Evolutionary conservation across 1,140 invertebrate genomes (phyloP).

Genomic region (Rhyzopertha dominica): DNA sequence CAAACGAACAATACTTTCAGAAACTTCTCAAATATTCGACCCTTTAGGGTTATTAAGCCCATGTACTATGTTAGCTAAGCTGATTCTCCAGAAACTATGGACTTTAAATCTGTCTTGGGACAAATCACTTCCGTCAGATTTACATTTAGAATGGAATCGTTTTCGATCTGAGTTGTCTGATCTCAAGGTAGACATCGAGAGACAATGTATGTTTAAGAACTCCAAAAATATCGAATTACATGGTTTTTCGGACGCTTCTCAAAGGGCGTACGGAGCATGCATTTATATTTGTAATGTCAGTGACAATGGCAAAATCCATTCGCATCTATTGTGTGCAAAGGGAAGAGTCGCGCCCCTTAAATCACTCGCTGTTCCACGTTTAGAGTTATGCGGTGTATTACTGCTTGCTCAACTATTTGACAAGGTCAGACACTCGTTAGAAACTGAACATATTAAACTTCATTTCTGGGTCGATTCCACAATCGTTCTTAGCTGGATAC

Average conservation of each 20-base stretch:
- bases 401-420: constrained; percentile 30
- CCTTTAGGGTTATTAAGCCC: constrained; percentile 12
- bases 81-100: constrained; percentile 14
- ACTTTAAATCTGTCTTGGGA: constrained; percentile 10
- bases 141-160: constrained; percentile 2
- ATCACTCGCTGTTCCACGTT: constrained; percentile 26
- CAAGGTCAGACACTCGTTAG: constrained; percentile 8
- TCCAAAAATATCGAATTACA: constrained; percentile 19
- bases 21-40: constrained; percentile 15
- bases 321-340: constrained; percentile 31
- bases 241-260: constrained; percentile 43
- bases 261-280: constrained; percentile 40
- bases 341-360: constrained; percentile 37
- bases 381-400: constrained; percentile 38
- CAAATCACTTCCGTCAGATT: background rate
- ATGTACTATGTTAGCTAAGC: constrained; percentile 7
- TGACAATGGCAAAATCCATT: background rate
- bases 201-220: background rate
- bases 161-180: background rate
- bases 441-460: background rate
- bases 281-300: constrained; percentile 31
- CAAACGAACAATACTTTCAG: constrained; percentile 9
- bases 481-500: constrained; percentile 28
- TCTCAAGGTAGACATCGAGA: background rate
- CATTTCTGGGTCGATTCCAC: constrained; percentile 28